Evolutionary conservation across 2,888 invertebrate species (phyloP).

Genomic region (Drosophila kanekoi): DNA sequence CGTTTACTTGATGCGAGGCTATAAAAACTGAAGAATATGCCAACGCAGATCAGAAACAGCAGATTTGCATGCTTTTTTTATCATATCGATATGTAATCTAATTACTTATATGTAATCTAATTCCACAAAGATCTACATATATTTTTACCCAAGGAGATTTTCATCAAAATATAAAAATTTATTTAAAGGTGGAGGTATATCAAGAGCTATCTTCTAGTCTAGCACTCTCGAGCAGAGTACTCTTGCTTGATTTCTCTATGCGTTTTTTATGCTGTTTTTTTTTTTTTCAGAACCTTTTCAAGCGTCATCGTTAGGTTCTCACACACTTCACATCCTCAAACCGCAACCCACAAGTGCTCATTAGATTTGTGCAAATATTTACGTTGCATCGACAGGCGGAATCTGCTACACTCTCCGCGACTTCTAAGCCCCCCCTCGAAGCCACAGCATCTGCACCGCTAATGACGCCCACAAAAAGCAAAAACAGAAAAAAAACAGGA

Average conservation of each 20-base stretch:
- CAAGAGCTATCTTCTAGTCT: not conserved
- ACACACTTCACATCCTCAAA: slow-evolving; percentile 4
- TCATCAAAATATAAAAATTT: too few relatives aligned
- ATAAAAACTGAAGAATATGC: too few relatives aligned
- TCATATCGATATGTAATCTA: too few relatives aligned
- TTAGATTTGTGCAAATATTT: slow-evolving; percentile 67
- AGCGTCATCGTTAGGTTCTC: slow-evolving; percentile 24
- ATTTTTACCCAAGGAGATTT: too few relatives aligned
- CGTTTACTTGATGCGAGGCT: not conserved
- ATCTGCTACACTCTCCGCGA: slow-evolving; percentile 7
- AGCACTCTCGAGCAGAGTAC: too few relatives aligned
- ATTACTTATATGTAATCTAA: too few relatives aligned
- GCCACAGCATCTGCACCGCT: slow-evolving; percentile 20
- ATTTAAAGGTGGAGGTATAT: too few relatives aligned
- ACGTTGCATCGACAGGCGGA: slow-evolving; percentile 43
- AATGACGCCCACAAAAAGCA: slow-evolving; percentile 43
- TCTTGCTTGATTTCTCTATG: too few relatives aligned
- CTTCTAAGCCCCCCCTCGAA: not conserved
- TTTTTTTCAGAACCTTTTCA: slow-evolving; percentile 36
- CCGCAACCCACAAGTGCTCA: slow-evolving; percentile 35
- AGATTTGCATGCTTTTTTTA: too few relatives aligned
- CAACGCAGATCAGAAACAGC: too few relatives aligned
- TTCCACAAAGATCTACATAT: too few relatives aligned
- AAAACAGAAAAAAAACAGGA: not conserved
- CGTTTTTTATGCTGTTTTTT: slow-evolving; percentile 6